Evolutionary conservation across 2,797 vertebrate genomes (phyloP).

Genomic region (Sternotherus odoratus): DNA sequence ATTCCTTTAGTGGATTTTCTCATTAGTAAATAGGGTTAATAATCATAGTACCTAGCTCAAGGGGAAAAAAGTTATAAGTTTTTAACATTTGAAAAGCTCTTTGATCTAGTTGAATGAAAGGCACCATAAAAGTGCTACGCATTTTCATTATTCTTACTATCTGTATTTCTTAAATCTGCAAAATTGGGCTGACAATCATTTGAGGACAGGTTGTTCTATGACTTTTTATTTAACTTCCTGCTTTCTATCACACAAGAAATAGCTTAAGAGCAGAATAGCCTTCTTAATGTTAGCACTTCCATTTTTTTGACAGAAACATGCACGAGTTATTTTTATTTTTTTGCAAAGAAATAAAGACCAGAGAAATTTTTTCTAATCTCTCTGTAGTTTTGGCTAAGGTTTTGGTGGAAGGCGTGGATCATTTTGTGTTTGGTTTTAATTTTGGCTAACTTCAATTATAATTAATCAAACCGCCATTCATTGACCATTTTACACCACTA

Average conservation of each 20-base stretch:
- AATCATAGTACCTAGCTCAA: neutral
- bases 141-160: neutral
- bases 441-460: neutral
- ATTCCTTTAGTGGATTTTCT: neutral
- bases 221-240: accelerated
- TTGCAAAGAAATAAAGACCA: too few species aligned
- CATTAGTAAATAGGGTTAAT: neutral
- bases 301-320: neutral
- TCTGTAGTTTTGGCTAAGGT: neutral
- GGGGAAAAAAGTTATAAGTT: neutral
- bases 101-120: neutral
- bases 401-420: neutral
- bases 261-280: neutral
- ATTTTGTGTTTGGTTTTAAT: neutral
- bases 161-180: neutral
- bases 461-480: neutral
- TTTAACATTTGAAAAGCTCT: neutral
- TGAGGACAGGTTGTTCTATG: neutral
- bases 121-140: neutral
- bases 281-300: neutral
- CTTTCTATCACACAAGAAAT: neutral
- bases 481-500: neutral
- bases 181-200: neutral
- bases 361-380: neutral
- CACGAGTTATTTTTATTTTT: neutral